A percentile compares a stretch with the other conserved stretches of the same genome.
These are phyloP conservation scores for Sander lucioperca DNA, from an alignment of 2,113 vertebrate genomes.

Conservation along the genomic window DNA sequence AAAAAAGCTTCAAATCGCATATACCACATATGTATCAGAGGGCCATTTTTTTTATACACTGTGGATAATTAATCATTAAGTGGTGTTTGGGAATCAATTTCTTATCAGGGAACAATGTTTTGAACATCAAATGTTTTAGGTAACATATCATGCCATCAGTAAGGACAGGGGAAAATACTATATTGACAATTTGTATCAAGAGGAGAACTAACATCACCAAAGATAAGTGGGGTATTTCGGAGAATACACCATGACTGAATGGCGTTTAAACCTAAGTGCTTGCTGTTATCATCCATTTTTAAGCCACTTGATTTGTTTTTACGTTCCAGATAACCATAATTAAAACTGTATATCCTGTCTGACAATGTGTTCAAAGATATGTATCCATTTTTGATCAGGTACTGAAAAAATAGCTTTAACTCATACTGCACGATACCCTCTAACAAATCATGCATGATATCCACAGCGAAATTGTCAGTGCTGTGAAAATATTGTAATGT, in stretches of 20 bases:
- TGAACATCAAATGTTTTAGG: conserved; percentile 6
- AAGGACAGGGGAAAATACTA: neutral
- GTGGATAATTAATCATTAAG: neutral
- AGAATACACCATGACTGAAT: conserved; percentile 18
- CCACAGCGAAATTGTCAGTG: neutral
- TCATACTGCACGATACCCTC: conserved; percentile 19
- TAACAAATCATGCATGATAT: conserved; percentile 13
- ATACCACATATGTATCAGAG: too few species aligned
- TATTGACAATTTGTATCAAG: neutral
- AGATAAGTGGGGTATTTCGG: neutral
- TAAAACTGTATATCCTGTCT: conserved; percentile 21
- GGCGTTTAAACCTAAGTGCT: conserved; percentile 14
- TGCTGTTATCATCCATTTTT: neutral
- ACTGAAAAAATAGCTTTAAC: conserved; percentile 15
- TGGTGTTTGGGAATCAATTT: neutral
- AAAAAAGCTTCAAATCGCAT: neutral
- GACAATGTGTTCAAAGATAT: neutral
- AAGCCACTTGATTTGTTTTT: conserved; percentile 13
- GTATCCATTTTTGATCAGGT: conserved; percentile 20
- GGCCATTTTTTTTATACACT: neutral
- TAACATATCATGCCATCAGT: neutral
- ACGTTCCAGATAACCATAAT: neutral
- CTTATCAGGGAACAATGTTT: neutral
- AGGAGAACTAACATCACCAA: conserved; percentile 6
- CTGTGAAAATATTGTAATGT: neutral